Evolutionary conservation across 2,888 invertebrate genomes (phyloP).

Genomic region (Acronicta alni): DNA sequence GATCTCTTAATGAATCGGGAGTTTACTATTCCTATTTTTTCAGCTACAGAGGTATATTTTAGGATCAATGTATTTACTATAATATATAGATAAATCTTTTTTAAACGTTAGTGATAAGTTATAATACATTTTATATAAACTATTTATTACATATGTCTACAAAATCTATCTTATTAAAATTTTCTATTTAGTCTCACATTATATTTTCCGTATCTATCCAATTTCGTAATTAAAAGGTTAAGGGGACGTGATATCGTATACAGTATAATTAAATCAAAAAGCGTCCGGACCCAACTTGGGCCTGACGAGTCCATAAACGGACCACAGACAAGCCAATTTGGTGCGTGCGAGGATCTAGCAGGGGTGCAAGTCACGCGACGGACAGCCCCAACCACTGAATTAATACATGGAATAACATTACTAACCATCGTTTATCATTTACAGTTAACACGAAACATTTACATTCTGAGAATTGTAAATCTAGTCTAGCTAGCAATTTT

Average conservation of each 20-base stretch:
- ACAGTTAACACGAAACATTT: conserved; percentile 36
- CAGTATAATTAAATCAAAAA: conserved; percentile 56
- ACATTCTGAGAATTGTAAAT: conserved; percentile 25
- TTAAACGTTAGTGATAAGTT: no score
- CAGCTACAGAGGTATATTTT: no score
- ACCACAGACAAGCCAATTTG: conserved; percentile 56
- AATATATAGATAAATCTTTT: no score
- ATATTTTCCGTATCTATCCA: conserved; percentile 36
- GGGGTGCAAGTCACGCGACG: conserved; percentile 76
- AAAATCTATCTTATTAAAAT: conserved; percentile 10
- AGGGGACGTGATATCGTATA: conserved; percentile 40
- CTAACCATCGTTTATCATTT: conserved; percentile 49
- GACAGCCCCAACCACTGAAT: conserved; percentile 56
- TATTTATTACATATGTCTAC: neutral
- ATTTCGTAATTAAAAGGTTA: conserved; percentile 47
- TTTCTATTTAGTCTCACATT: conserved; percentile 22
- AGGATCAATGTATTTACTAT: no score
- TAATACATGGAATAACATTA: conserved; percentile 53
- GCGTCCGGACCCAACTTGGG: conserved; percentile 29
- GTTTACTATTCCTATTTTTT: neutral
- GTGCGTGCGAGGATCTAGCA: conserved; percentile 65
- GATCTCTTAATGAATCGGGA: neutral
- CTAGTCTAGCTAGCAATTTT: conserved; percentile 14
- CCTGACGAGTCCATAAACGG: conserved; percentile 55
- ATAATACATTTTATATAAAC: neutral